These are phyloP conservation scores for Lineus longissimus DNA, from an alignment of 1,140 invertebrate genomes.

Conservation along the genomic window DNA sequence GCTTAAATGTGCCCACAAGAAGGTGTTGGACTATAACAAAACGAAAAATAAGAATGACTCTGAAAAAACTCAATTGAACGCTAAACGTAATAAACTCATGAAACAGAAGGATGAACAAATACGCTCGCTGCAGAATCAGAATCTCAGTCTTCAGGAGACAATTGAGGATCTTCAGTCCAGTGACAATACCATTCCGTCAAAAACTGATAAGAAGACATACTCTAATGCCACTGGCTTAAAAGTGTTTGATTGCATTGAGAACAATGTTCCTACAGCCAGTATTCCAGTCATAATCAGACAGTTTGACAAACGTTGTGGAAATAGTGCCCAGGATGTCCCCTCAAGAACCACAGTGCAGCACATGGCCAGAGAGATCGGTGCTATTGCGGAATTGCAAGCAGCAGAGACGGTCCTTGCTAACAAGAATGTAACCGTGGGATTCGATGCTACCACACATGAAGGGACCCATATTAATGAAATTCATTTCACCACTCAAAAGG, in stretches of 20 bases:
- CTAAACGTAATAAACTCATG: too few relatives aligned
- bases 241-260: neutral
- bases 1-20: neutral
- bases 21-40: neutral
- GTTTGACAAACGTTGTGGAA: neutral
- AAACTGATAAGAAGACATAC: neutral
- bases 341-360: too few relatives aligned
- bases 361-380: too few relatives aligned
- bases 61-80: too few relatives aligned
- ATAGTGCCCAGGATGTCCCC: neutral
- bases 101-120: too few relatives aligned
- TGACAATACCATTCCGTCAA: neutral
- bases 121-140: too few relatives aligned
- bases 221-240: neutral
- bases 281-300: neutral
- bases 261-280: neutral
- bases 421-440: conserved; percentile 7
- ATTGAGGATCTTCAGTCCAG: too few relatives aligned
- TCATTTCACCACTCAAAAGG: conserved; percentile 13
- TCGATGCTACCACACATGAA: conserved; percentile 9
- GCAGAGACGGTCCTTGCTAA: neutral
- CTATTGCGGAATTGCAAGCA: too few relatives aligned
- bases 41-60: too few relatives aligned
- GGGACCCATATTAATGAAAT: conserved; percentile 12
- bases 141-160: too few relatives aligned